Evolutionary conservation across 2,113 vertebrate species (phyloP).

Genomic region (Phalacrocorax aristotelis): DNA sequence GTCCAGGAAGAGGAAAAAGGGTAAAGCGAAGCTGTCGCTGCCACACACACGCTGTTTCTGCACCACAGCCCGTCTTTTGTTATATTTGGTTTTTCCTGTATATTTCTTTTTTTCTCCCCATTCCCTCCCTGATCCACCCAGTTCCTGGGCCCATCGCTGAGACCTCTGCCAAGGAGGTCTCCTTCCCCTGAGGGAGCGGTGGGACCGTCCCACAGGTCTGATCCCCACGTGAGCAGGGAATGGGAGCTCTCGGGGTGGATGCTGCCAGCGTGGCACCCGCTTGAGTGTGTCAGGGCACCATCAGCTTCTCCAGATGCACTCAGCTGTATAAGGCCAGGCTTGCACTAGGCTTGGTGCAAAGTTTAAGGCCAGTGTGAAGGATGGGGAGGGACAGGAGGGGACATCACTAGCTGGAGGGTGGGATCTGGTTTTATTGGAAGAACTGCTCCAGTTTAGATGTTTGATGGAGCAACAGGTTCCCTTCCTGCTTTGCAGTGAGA

Average conservation of each 20-base stretch:
- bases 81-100: neutral
- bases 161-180: neutral
- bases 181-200: accelerated
- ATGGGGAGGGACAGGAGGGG: neutral
- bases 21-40: neutral
- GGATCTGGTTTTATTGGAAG: neutral
- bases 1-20: conserved; percentile 6
- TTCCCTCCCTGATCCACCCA: neutral
- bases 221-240: neutral
- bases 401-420: neutral
- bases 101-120: neutral
- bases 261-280: neutral
- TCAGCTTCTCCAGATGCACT: neutral
- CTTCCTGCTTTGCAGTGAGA: neutral
- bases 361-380: neutral
- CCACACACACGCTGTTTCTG: neutral
- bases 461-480: neutral
- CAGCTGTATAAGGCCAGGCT: neutral
- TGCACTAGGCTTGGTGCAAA: neutral
- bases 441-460: neutral
- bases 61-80: neutral
- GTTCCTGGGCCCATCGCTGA: neutral
- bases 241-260: neutral
- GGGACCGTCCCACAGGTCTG: neutral
- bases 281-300: neutral